Percentiles rank a stretch among this genome's conserved stretches.
Conservation (phyloP, 2,888 invertebrate species). For the Platypus cylindrus region DNA sequence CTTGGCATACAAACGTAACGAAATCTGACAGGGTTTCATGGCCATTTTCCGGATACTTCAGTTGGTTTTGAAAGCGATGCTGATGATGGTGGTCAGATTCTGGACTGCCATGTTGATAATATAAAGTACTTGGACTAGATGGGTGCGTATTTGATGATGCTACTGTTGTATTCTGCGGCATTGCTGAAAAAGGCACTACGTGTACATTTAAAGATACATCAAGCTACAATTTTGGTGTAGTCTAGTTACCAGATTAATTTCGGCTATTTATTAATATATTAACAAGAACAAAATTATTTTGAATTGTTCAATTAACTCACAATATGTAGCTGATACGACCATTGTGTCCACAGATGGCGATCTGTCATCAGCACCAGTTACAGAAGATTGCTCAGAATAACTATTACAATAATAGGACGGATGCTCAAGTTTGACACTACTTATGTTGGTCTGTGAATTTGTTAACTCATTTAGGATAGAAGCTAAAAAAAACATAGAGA, state of each 20-base stretch:
- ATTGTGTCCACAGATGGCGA: constrained; percentile 41
- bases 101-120: constrained; percentile 42
- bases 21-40: constrained; percentile 91
- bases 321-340: constrained; percentile 66
- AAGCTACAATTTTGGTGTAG: no score
- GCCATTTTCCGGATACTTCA: constrained; percentile 70
- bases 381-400: constrained; percentile 58
- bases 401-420: constrained; percentile 71
- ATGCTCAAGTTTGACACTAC: constrained; percentile 71
- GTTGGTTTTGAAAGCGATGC: constrained; percentile 37
- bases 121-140: constrained; percentile 41
- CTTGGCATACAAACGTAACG: constrained; percentile 94
- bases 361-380: constrained; percentile 38
- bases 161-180: constrained; percentile 39
- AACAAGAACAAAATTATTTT: no score
- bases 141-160: constrained; percentile 42
- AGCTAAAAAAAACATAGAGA: constrained; percentile 55
- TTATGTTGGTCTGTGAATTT: constrained; percentile 51
- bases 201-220: no score
- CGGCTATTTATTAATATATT: no score
- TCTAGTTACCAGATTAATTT: no score
- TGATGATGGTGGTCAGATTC: constrained; percentile 45
- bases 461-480: constrained; percentile 88
- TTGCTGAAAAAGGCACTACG: constrained; percentile 26
- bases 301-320: no score